Percentiles rank a stretch among this genome's conserved stretches.
Evolutionary conservation across 2,797 vertebrate species (phyloP).

Genomic region (Poeciliopsis gracilis): DNA sequence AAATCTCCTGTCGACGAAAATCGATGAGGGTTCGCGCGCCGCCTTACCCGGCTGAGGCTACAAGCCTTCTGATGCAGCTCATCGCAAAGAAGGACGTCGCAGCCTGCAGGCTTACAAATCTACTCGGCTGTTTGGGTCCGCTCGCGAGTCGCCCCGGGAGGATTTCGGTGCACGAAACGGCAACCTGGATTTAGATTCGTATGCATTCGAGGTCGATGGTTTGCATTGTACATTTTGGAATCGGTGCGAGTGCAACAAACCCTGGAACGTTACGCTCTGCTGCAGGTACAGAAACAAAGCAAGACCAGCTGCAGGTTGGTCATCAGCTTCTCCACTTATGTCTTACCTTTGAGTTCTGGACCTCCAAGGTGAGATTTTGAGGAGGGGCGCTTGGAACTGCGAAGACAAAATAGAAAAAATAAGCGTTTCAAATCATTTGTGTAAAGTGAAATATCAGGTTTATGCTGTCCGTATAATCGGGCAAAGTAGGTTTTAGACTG

Average conservation of each 20-base stretch:
- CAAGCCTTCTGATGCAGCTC: constrained; percentile 50
- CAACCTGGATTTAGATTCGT: not conserved
- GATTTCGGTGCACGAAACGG: constrained; percentile 4
- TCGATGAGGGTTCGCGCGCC: constrained; percentile 66
- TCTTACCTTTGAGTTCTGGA: constrained; percentile 97
- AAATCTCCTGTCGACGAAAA: constrained; percentile 59
- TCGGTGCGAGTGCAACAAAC: not conserved
- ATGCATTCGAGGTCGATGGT: not conserved
- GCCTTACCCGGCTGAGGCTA: constrained; percentile 48
- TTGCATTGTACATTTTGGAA: not conserved
- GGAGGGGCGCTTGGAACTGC: constrained; percentile 93
- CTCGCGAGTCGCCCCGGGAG: not conserved
- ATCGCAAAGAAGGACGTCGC: constrained; percentile 37
- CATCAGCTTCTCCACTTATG: not conserved
- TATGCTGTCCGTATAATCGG: not conserved
- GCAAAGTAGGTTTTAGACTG: not conserved
- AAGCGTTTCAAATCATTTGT: not conserved
- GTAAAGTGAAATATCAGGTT: not conserved
- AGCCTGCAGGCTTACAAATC: constrained; percentile 47
- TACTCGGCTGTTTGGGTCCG: constrained; percentile 16
- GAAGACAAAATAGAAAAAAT: constrained; percentile 14
- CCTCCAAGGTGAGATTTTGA: constrained; percentile 95
- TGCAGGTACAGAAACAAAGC: not conserved
- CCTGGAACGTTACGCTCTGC: not conserved
- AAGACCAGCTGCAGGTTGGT: not conserved